Evolutionary conservation across 2,888 invertebrate species (phyloP).

Genomic region (Cephus runcator): DNA sequence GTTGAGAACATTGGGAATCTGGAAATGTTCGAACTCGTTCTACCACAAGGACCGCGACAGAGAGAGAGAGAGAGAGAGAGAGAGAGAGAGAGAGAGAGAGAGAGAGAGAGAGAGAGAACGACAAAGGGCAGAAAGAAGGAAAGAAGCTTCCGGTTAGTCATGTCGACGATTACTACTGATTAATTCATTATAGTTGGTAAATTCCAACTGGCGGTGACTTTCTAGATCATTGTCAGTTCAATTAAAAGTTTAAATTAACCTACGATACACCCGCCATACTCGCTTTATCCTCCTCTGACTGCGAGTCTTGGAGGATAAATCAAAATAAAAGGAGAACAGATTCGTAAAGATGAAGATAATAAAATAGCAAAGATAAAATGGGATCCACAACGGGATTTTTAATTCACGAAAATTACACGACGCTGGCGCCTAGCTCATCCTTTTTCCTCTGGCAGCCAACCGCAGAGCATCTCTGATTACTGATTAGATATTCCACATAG

Average conservation of each 20-base stretch:
- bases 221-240: not conserved
- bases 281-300: not conserved
- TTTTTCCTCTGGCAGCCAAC: too few relatives aligned
- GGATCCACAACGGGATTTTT: too few relatives aligned
- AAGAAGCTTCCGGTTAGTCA: not conserved
- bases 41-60: too few relatives aligned
- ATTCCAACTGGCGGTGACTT: not conserved
- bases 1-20: too few relatives aligned
- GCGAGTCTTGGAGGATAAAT: not conserved
- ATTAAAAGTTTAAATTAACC: not conserved
- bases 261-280: not conserved
- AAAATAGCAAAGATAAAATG: too few relatives aligned
- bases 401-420: too few relatives aligned
- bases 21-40: too few relatives aligned
- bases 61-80: too few relatives aligned
- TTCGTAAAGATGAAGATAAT: not conserved
- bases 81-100: too few relatives aligned
- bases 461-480: not conserved
- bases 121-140: not conserved
- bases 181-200: not conserved
- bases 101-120: too few relatives aligned
- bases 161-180: not conserved
- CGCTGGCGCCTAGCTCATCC: too few relatives aligned
- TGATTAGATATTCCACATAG: not conserved
- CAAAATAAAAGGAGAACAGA: not conserved